These are phyloP conservation scores for Erannis defoliaria DNA, from an alignment of 2,888 invertebrate species.

Conservation along the genomic window DNA sequence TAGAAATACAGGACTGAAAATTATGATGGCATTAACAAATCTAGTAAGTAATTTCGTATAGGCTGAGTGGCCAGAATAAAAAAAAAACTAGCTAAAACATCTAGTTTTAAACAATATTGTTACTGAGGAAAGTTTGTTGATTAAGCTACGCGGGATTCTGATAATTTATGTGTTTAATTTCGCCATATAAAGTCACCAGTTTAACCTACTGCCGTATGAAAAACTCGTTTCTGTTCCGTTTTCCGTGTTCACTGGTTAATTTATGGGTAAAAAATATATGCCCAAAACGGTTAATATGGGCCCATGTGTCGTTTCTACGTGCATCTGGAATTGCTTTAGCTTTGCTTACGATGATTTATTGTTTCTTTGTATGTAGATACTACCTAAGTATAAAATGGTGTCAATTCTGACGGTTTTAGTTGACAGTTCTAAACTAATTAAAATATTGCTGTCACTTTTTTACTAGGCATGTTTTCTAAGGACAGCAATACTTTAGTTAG, in stretches of 20 bases:
- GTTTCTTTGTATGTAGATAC: constrained; percentile 21
- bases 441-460: no score
- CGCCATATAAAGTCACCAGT: constrained; percentile 74
- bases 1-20: no score
- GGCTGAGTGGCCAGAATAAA: no score
- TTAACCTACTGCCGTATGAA: constrained; percentile 76
- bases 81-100: no score
- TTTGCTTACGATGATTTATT: constrained; percentile 44
- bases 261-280: constrained; percentile 79
- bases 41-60: no score
- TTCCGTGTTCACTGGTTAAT: constrained; percentile 59
- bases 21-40: no score
- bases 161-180: constrained; percentile 85
- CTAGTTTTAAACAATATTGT: constrained; percentile 28
- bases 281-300: constrained; percentile 61
- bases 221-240: constrained; percentile 73
- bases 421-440: no score
- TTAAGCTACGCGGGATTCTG: constrained; percentile 37
- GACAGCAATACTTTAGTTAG: no score
- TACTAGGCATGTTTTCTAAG: no score
- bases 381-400: no score
- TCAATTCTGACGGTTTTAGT: no score
- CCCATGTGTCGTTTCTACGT: constrained; percentile 49
- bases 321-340: constrained; percentile 39
- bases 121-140: constrained; percentile 44